phyloP scores from a whole-genome alignment of 2,888 invertebrate genomes.

The Drosophila rubida region DNA sequence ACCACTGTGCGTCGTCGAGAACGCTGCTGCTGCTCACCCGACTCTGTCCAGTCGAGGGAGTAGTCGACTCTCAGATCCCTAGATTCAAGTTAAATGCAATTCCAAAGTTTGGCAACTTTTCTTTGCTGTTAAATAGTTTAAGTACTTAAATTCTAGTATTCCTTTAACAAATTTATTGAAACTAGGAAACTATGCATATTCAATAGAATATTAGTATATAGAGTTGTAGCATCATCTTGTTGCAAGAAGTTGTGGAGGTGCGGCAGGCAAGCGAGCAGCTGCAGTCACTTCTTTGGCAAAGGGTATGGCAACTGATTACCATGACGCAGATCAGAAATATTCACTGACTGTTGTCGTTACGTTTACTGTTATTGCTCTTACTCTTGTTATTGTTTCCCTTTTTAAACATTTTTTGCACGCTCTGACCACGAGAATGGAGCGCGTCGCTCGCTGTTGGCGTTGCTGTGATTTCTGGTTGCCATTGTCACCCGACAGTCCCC shows the following conservation, averaged over 20 bases:
- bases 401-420: slow-evolving; percentile 30
- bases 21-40: slow-evolving; percentile 9
- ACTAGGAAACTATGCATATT: too few species aligned
- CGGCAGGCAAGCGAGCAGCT: not conserved
- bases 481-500: slow-evolving; percentile 71
- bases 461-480: slow-evolving; percentile 43
- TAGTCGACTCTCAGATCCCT: not conserved
- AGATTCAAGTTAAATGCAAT: too few species aligned
- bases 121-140: too few species aligned
- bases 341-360: slow-evolving; percentile 38
- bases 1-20: slow-evolving; percentile 42
- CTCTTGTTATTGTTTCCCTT: slow-evolving; percentile 20
- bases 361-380: slow-evolving; percentile 37
- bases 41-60: too few species aligned
- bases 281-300: not conserved
- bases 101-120: too few species aligned
- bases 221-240: too few species aligned
- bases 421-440: slow-evolving; percentile 48
- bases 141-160: too few species aligned
- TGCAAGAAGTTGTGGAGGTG: too few species aligned
- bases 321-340: slow-evolving; percentile 75
- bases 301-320: slow-evolving; percentile 69
- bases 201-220: too few species aligned
- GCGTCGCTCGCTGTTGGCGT: slow-evolving; percentile 1
- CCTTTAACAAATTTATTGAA: too few species aligned